Percentiles rank a stretch among this genome's conserved stretches.
phyloP scores from a whole-genome alignment of 2,888 invertebrate species.

The Acanthosoma haemorrhoidale region DNA sequence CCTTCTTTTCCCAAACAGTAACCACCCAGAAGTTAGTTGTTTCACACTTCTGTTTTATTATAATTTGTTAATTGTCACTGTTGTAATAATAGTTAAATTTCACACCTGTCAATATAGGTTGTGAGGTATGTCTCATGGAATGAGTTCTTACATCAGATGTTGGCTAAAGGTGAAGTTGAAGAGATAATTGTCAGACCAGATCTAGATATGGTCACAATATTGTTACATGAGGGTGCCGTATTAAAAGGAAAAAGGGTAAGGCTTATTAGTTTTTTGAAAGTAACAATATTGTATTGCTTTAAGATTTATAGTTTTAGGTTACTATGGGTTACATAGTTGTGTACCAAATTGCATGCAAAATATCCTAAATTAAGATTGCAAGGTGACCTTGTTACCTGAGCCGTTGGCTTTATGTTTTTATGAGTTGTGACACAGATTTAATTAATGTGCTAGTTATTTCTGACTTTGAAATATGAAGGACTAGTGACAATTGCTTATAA shows the following conservation, averaged over 20 bases:
- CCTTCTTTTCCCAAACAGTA: slow-evolving; percentile 62
- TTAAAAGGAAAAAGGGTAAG: slow-evolving; percentile 70
- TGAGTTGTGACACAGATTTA: no score
- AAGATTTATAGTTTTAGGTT: no score
- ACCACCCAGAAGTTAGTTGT: slow-evolving; percentile 62
- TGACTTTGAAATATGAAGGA: no score
- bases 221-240: slow-evolving; percentile 77
- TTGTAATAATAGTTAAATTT: neutral
- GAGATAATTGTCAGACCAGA: slow-evolving; percentile 80
- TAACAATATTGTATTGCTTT: neutral
- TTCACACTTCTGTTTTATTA: neutral
- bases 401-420: no score
- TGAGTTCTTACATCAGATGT: slow-evolving; percentile 91
- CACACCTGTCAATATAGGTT: slow-evolving; percentile 35
- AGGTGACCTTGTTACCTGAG: no score
- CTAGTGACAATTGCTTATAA: neutral
- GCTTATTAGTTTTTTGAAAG: neutral
- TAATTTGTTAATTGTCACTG: neutral
- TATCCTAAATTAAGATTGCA: no score
- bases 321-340: no score
- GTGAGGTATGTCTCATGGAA: slow-evolving; percentile 81
- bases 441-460: no score
- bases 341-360: no score
- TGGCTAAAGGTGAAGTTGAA: slow-evolving; percentile 89
- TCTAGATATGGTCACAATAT: slow-evolving; percentile 75